Evolutionary conservation across 2,888 invertebrate species (phyloP).

Genomic region (Dasypolia templi): DNA sequence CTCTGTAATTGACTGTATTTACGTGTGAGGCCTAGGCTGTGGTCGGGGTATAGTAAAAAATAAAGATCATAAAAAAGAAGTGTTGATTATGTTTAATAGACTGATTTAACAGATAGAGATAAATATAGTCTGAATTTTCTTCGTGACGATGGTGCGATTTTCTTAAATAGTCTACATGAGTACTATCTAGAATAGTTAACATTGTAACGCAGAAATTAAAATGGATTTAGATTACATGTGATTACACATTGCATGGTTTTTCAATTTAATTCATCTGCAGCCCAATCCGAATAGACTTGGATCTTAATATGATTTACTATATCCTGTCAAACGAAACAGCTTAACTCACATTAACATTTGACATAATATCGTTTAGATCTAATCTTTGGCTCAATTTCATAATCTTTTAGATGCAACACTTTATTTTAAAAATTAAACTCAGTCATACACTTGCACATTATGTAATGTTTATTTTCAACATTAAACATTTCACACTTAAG

Average conservation of each 20-base stretch:
- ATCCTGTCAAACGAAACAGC: conserved; percentile 27
- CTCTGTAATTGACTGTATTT: conserved; percentile 59
- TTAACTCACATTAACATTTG: conserved; percentile 37
- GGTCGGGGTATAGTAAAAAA: conserved; percentile 33
- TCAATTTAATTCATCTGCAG: neutral
- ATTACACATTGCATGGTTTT: conserved; percentile 1
- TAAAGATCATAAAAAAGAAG: neutral
- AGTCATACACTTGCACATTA: conserved; percentile 52
- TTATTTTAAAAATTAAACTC: conserved; percentile 33
- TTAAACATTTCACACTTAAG: conserved; percentile 59
- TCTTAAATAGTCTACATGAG: conserved; percentile 47
- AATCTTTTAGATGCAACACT: conserved; percentile 56
- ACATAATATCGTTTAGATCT: conserved; percentile 62
- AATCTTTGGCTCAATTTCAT: conserved; percentile 68
- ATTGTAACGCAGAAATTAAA: conserved; percentile 12
- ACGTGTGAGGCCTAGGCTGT: conserved; percentile 29
- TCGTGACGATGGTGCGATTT: neutral
- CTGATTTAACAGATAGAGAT: conserved; percentile 19
- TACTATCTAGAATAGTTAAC: conserved; percentile 35
- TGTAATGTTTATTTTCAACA: conserved; percentile 42
- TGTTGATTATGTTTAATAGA: conserved; percentile 20
- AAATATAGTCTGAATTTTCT: conserved; percentile 36
- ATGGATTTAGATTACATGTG: conserved; percentile 29
- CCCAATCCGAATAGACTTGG: conserved; percentile 10
- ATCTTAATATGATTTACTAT: conserved; percentile 33